Evolutionary conservation across 2,797 vertebrate species (phyloP).

Genomic region (Zenarchopterus dispar): DNA sequence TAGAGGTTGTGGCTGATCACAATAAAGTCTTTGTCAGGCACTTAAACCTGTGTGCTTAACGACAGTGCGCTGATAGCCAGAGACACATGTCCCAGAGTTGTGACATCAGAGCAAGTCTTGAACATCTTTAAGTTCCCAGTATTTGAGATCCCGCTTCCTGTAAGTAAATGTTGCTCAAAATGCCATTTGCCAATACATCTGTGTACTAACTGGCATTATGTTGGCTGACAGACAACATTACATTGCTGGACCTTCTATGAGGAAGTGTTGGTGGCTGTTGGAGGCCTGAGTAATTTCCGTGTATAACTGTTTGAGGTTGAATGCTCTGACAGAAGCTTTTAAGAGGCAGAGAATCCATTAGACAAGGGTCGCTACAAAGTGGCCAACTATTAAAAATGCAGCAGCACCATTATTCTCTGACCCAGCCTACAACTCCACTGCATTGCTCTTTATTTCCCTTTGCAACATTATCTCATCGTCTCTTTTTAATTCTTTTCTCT

Average conservation of each 20-base stretch:
- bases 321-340: slow-evolving; percentile 76
- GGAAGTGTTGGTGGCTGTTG: slow-evolving; percentile 59
- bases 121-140: slow-evolving; percentile 11
- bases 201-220: slow-evolving; percentile 43
- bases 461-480: slow-evolving; percentile 45
- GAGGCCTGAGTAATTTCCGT: slow-evolving; percentile 67
- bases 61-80: slow-evolving; percentile 45
- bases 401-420: slow-evolving; percentile 83
- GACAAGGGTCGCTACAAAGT: slow-evolving; percentile 84
- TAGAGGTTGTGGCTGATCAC: slow-evolving; percentile 50
- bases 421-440: slow-evolving; percentile 68
- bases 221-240: slow-evolving; percentile 59
- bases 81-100: slow-evolving; percentile 23
- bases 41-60: slow-evolving; percentile 59
- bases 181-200: slow-evolving; percentile 45
- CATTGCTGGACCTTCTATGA: slow-evolving; percentile 49
- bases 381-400: slow-evolving; percentile 87
- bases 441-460: slow-evolving; percentile 63
- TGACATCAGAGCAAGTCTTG: not conserved
- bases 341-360: slow-evolving; percentile 85
- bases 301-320: slow-evolving; percentile 70
- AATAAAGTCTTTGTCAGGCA: slow-evolving; percentile 63
- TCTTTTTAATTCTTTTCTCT: slow-evolving; percentile 40
- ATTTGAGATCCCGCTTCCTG: slow-evolving; percentile 28
- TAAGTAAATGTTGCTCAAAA: slow-evolving; percentile 33